Base-by-base conservation (phyloP, 1,140 invertebrate genomes). In the Atta cephalotes region DNA sequence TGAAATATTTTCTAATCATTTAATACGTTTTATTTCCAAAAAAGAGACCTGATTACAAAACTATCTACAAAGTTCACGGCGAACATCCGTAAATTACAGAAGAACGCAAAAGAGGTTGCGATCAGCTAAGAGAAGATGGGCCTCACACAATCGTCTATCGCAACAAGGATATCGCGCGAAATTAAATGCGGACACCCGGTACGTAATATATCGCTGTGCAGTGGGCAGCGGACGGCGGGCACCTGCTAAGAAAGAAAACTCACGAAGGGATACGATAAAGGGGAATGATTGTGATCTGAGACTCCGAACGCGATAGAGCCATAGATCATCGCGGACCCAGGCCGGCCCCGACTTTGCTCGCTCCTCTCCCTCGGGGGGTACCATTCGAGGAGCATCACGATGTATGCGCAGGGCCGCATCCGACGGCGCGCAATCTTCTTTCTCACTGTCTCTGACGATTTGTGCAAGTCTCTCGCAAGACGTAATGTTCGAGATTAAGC, bases 231-330 rank as follows among this genome's bases (percentile, higher is more conserved):
- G 18, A 65, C 62, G 85, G 82, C 82, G 90, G 84, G 91, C 91
- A 91, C 91, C 91, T 91, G 91, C 91, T 89, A 91, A 90, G 92
- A 91, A 90, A 89, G 89, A 92, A 92, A 91, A 88, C 89, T 91
- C 86, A 86, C 90, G 90, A 79, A 74, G 89, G 90, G 88, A 93
- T 91, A 93, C 92, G 92, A 93, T 92, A 92, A 92, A 88, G 91
- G 86, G 91, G 91, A 91, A 93, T 91, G 92, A 93, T 93, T 93
- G 93, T 92, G 92, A 93, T 93, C 92, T 91, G 92, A 92, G 91
- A 92, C 84, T 91, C 89, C 74, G 92, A 90, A 92, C 90, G 92
- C 92, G 92, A 93, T 93, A 93, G 92, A 93, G 93, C 93, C 92
- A 93, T 93, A 93, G 93, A 93, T 93, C 93, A 93, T 93, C 92